A percentile compares a stretch with the other conserved stretches of the same genome.
Conservation (phyloP, 2,113 vertebrate genomes). For the Sardina pilchardus region DNA sequence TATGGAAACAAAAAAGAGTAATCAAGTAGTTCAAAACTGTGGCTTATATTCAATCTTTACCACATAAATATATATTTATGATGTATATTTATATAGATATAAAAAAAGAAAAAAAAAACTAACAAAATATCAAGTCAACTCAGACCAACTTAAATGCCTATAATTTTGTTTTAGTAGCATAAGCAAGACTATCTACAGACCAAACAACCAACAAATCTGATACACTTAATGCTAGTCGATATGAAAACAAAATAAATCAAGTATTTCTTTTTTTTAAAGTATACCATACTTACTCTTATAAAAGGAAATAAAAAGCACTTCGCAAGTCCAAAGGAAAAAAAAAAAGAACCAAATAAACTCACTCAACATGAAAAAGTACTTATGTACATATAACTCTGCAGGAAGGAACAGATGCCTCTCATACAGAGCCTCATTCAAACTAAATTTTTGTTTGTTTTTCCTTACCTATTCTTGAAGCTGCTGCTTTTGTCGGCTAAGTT, state of each 20-base stretch:
- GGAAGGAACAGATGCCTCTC: conserved; percentile 86
- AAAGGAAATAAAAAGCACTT: conserved; percentile 5
- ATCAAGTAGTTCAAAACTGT: conserved; percentile 91
- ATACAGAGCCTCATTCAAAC: conserved; percentile 72
- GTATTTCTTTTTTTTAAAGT: conserved; percentile 76
- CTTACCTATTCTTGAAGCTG: not conserved
- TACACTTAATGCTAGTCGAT: conserved; percentile 81
- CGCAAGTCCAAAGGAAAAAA: conserved; percentile 74
- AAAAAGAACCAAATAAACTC: conserved; percentile 62
- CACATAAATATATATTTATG: conserved; percentile 89
- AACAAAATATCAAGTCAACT: conserved; percentile 46
- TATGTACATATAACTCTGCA: conserved; percentile 96
- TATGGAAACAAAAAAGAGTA: conserved; percentile 76
- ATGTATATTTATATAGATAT: conserved; percentile 66
- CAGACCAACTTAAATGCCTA: conserved; percentile 73
- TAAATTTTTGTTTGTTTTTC: conserved; percentile 47
- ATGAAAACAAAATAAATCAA: conserved; percentile 83
- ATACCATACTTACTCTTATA: conserved; percentile 10
- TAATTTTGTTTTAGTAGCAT: conserved; percentile 80
- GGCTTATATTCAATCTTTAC: conserved; percentile 83
- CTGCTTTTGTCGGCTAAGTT: not conserved
- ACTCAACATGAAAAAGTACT: conserved; percentile 77
- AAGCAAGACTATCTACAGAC: conserved; percentile 98
- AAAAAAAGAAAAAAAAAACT: conserved; percentile 70
- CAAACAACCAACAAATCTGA: conserved; percentile 90